Conservation (phyloP, 2,797 vertebrate species). For the Gymnocypris eckloni region DNA sequence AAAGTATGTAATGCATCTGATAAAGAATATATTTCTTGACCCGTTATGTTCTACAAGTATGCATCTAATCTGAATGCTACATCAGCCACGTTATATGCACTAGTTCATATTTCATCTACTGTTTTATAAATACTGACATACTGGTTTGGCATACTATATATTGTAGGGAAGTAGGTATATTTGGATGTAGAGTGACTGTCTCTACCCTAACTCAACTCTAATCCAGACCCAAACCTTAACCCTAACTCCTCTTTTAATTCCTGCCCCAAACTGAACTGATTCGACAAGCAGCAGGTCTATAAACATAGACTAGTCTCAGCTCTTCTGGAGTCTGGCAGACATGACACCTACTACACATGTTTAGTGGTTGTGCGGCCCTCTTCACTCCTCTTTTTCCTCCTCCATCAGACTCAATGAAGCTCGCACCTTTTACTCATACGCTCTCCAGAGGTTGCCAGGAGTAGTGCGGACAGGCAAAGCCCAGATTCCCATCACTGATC, state of each 20-base stretch:
- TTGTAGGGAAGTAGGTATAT: not conserved
- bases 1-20: not conserved
- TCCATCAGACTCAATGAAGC: slow-evolving; percentile 78
- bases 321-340: not conserved
- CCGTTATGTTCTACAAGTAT: not conserved
- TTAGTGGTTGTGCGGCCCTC: not conserved
- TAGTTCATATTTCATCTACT: not conserved
- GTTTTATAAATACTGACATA: not conserved
- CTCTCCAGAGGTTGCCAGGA: slow-evolving; percentile 82
- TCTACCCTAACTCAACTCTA: not conserved
- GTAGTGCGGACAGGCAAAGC: slow-evolving; percentile 76
- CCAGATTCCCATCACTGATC: accelerated
- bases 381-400: not conserved
- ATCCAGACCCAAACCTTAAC: not conserved
- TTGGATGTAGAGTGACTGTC: not conserved
- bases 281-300: slow-evolving; percentile 1
- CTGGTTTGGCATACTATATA: not conserved
- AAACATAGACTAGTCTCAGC: not conserved
- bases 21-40: not conserved
- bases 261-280: not conserved
- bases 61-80: not conserved
- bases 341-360: not conserved
- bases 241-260: not conserved
- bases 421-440: slow-evolving; percentile 83
- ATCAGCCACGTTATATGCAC: not conserved